Base-by-base conservation (phyloP, 1,140 invertebrate species). In the Bathynomus jamesi region DNA sequence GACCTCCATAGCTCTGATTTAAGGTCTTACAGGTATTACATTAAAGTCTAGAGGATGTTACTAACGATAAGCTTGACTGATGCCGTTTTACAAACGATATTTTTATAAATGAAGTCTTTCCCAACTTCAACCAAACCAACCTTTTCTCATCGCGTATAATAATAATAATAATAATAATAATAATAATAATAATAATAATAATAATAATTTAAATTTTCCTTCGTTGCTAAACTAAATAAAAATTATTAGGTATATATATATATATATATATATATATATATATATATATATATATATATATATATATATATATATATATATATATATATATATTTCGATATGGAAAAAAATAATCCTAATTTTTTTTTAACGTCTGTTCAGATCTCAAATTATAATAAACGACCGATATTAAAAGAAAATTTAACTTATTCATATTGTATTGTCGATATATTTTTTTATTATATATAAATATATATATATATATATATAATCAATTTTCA, bases 221-320 rank as follows among this genome's bases (percentile, higher is more conserved):
- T n/a, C n/a, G n/a, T n/a, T n/a, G n/a, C n/a, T n/a, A n/a, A n/a
- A n/a, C n/a, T n/a, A n/a, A n/a, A n/a, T n/a, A 27, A 4, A 64
- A 25, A 64, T 11, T 25, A 4, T 25, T 27, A 64, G 21, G 28
- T 29, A 64, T 11, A 27, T 64, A 64, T 64, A 27, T 64, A 25
- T 40, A 40, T 24, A 63, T 28, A 63, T 63, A 63, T 21, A 63
- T 63, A 25, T 64, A 64, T 64, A 64, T 28, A 64, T 64, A 64
- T 64, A 64, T 64, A 64, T 27, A 64, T 64, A 64, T 28, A 64
- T 64, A 64, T 64, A 64, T 64, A 64, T 64, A 64, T 28, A 64
- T 64, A 27, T 64, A 64, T 64, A 64, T 28, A 64, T 64, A 64
- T 28, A 40, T 40, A 40, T 40, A 40, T 40, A 40, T n/a, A n/a